Evolutionary conservation across 2,888 invertebrate genomes (phyloP), one percentile per base, ranked within the genome.

Genomic region (Tenthredo livida): DNA sequence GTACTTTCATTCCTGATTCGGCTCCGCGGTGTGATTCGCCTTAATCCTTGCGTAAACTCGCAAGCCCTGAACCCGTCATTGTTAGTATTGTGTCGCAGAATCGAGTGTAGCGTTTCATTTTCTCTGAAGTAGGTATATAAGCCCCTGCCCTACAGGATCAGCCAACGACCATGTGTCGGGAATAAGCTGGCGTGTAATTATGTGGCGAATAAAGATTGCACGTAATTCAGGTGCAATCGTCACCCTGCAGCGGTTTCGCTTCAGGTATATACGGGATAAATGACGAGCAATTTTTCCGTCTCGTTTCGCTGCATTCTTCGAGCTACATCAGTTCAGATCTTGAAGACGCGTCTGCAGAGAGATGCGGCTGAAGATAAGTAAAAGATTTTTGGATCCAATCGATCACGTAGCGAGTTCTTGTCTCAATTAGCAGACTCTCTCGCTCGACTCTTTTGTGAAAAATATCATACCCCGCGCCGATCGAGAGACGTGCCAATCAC

Each of bases 301-400:
- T 58, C 80, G 33, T 61, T 80, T 40, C 61, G 65, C 17, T 47
- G 70, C 25, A 70, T 83, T 82, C 77, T 17, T 29, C 6, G 15
- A 17, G 67, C 29, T n/a, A 15, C 83, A 65, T 67, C 83, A 15
- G 83, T 83, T 83, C 83, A 67, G 21, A 67, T 83, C 83, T 21
- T 43, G 82, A 82, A 82, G 65, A 82, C 17, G 83, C 29, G 21
- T 43, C 21, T 21, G 40, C 33, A 9, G 70, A 83, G 70, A 83
- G 83, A 83, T 83, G 47, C 47, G 83, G 33, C 47, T 47, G n/a
- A 43, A 67, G 83, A 83, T 83, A 83, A 67, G 83, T 61, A 83
- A 83, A 83, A 83, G 70, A 83, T 67, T 83, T 70, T 43, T 83
- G 83, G 83, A 83, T 83, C 83, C 83, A 50, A 83, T 83, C 83